phyloP scores from a whole-genome alignment of 2,797 vertebrate species.

The Uromys caudimaculatus region DNA sequence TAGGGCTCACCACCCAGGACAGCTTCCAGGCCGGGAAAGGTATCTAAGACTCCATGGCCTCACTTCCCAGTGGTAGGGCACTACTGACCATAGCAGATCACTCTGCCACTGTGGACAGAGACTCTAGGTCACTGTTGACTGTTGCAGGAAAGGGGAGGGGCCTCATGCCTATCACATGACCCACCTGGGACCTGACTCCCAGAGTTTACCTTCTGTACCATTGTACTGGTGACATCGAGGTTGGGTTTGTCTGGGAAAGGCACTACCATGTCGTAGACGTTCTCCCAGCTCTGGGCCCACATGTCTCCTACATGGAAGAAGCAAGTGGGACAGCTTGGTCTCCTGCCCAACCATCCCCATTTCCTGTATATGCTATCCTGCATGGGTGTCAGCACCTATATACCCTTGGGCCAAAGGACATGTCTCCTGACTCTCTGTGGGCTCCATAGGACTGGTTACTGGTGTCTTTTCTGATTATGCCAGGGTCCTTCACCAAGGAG shows the following conservation, averaged over 20 bases:
- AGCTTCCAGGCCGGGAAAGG: not conserved
- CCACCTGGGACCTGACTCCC: not conserved
- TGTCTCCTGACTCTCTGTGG: not conserved
- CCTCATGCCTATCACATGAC: too few species aligned
- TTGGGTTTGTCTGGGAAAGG: slow-evolving; percentile 95
- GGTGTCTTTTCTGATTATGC: not conserved
- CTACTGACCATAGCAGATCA: not conserved
- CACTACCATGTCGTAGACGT: slow-evolving; percentile 94
- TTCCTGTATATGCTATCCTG: not conserved
- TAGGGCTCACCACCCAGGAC: not conserved
- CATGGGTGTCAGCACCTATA: not conserved
- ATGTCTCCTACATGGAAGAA: slow-evolving; percentile 92
- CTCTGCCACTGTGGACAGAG: not conserved
- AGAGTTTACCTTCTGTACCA: slow-evolving; percentile 90
- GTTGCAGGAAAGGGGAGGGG: not conserved
- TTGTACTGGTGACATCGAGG: slow-evolving; percentile 93
- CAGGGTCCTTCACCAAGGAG: not conserved
- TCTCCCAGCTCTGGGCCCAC: slow-evolving; percentile 99
- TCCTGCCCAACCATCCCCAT: not conserved
- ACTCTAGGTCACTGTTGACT: not conserved
- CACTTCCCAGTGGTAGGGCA: not conserved
- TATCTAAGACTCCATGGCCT: not conserved
- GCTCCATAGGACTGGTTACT: not conserved
- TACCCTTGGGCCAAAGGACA: not conserved
- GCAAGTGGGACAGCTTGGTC: not conserved